A percentile compares a stretch with the other conserved stretches of the same genome.
phyloP scores from a whole-genome alignment of 2,113 vertebrate genomes.

The Callipepla californica region DNA sequence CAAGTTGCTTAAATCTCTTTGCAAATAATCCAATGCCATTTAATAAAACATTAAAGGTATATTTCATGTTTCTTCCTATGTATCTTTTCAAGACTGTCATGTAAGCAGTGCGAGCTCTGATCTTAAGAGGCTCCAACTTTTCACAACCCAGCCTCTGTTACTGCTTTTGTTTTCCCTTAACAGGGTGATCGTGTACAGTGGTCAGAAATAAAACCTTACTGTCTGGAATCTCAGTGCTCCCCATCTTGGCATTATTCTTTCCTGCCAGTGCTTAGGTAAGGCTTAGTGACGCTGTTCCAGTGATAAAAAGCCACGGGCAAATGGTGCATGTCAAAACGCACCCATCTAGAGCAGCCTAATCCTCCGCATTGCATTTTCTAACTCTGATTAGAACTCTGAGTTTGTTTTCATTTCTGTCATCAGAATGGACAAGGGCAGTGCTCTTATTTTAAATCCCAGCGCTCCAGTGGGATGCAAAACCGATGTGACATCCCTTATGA shows the following conservation, averaged over 20 bases:
- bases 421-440: not conserved
- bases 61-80: not conserved
- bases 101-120: not conserved
- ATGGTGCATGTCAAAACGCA: not conserved
- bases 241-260: not conserved
- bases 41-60: not conserved
- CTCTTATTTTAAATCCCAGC: not conserved
- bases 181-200: fast-evolving
- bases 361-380: not conserved
- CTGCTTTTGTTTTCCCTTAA: not conserved
- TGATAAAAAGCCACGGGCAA: not conserved
- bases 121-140: not conserved
- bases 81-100: not conserved
- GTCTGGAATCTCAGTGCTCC: not conserved
- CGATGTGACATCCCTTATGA: not conserved
- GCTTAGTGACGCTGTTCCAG: not conserved
- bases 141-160: not conserved
- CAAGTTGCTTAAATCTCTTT: not conserved
- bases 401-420: not conserved
- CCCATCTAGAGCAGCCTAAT: not conserved
- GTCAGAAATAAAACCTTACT: not conserved
- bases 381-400: not conserved
- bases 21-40: not conserved
- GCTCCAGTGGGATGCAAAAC: not conserved
- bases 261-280: not conserved